Conservation (phyloP, 1,140 invertebrate genomes). For the Capitella teleta region DNA sequence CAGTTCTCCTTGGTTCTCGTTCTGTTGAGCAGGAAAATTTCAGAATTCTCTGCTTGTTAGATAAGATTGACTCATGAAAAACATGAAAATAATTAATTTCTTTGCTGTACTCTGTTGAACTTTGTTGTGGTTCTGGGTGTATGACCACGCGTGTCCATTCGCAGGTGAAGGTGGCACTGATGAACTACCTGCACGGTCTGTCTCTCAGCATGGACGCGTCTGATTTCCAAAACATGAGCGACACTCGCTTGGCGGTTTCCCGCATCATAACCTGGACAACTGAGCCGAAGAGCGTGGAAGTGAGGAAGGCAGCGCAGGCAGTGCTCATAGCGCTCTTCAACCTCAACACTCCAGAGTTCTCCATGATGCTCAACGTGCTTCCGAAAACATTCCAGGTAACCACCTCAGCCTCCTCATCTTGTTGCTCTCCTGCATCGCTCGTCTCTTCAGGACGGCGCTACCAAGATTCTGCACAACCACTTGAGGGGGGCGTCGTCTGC, state of each 20-base stretch:
- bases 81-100: too few species aligned
- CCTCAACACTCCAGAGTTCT: slow-evolving; percentile 75
- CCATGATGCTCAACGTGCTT: slow-evolving; percentile 66
- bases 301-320: slow-evolving; percentile 63
- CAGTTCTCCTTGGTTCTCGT: too few species aligned
- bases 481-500: too few species aligned
- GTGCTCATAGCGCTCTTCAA: slow-evolving; percentile 79
- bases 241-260: slow-evolving; percentile 43
- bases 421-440: not conserved
- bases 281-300: slow-evolving; percentile 53
- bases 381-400: slow-evolving; percentile 61
- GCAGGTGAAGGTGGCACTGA: slow-evolving; percentile 40
- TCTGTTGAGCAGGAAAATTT: too few species aligned
- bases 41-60: too few species aligned
- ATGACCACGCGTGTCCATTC: too few species aligned
- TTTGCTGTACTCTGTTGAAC: too few species aligned
- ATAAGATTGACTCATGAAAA: too few species aligned
- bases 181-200: slow-evolving; percentile 41
- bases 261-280: slow-evolving; percentile 48
- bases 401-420: too few species aligned
- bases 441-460: slow-evolving; percentile 56
- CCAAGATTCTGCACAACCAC: slow-evolving; percentile 70
- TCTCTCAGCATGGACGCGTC: slow-evolving; percentile 38
- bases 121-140: too few species aligned
- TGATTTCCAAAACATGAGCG: slow-evolving; percentile 40